These are phyloP conservation scores for Cygnus buccinator DNA, from an alignment of 2,113 vertebrate species.

Conservation along the genomic window DNA sequence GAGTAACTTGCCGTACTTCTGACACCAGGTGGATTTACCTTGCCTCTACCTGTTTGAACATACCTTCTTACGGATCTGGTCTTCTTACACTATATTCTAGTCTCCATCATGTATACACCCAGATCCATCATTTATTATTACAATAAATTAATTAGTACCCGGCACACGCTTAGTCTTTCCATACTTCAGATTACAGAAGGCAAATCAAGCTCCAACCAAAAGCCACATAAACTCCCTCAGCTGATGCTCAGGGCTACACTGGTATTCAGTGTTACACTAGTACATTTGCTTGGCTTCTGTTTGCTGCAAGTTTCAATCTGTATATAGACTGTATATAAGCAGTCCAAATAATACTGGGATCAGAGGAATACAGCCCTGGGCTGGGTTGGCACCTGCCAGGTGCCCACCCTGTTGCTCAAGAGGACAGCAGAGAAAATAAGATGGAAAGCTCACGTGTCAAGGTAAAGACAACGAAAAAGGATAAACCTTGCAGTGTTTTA, in stretches of 20 bases:
- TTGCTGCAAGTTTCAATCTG: neutral
- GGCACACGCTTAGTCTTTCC: neutral
- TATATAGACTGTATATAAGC: accelerated
- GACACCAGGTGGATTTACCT: accelerated
- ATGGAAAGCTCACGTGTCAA: accelerated
- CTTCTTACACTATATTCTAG: neutral
- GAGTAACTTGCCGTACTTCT: accelerated
- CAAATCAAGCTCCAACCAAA: neutral
- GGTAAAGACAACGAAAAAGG: neutral
- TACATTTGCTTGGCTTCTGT: neutral
- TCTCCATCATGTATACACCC: neutral
- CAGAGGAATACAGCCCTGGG: accelerated
- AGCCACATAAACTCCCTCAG: neutral
- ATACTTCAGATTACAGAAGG: neutral
- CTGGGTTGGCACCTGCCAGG: too few species aligned
- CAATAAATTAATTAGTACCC: neutral
- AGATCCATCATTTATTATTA: neutral
- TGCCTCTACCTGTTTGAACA: neutral
- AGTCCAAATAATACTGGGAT: accelerated
- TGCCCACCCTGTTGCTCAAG: accelerated
- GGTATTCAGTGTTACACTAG: accelerated
- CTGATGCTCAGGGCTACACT: accelerated
- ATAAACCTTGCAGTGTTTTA: accelerated
- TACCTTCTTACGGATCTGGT: neutral
- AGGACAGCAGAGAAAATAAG: neutral